Evolutionary conservation across 2,797 vertebrate species (phyloP).

Genomic region (Crenichthys baileyi): DNA sequence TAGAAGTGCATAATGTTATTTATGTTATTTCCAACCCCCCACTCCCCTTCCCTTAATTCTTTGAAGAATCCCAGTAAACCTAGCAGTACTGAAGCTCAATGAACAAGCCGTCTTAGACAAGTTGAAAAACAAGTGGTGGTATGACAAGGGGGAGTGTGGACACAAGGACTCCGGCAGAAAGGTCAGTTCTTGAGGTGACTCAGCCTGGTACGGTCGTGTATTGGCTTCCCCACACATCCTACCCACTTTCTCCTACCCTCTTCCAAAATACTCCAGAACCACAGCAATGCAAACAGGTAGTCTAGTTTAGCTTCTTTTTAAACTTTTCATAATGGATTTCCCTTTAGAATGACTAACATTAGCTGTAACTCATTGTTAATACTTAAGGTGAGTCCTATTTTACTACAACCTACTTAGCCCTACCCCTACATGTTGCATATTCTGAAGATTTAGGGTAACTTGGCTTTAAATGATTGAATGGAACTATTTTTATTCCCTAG

Average conservation of each 20-base stretch:
- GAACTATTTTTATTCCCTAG: not conserved
- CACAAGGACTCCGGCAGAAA: constrained; percentile 99
- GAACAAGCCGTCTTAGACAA: constrained; percentile 99
- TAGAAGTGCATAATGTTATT: constrained; percentile 97
- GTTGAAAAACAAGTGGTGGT: constrained; percentile 99
- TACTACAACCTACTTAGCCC: not conserved
- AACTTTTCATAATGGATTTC: not conserved
- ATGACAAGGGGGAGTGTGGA: constrained; percentile 99
- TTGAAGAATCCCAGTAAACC: constrained; percentile 99
- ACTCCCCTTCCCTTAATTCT: constrained; percentile 61
- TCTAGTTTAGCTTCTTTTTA: constrained; percentile 3
- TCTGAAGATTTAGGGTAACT: not conserved
- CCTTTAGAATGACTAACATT: not conserved
- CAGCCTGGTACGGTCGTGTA: constrained; percentile 58
- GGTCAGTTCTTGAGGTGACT: constrained; percentile 89
- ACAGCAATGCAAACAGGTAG: constrained; percentile 52
- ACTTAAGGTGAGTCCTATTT: not conserved
- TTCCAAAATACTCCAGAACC: constrained; percentile 14
- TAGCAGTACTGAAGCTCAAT: constrained; percentile 99
- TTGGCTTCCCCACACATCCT: constrained; percentile 43
- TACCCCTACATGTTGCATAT: not conserved
- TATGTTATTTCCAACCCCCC: constrained; percentile 95
- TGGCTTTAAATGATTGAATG: not conserved
- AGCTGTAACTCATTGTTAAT: not conserved
- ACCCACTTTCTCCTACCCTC: not conserved